phyloP scores from a whole-genome alignment of 2,113 vertebrate genomes.

The Pandion haliaetus region DNA sequence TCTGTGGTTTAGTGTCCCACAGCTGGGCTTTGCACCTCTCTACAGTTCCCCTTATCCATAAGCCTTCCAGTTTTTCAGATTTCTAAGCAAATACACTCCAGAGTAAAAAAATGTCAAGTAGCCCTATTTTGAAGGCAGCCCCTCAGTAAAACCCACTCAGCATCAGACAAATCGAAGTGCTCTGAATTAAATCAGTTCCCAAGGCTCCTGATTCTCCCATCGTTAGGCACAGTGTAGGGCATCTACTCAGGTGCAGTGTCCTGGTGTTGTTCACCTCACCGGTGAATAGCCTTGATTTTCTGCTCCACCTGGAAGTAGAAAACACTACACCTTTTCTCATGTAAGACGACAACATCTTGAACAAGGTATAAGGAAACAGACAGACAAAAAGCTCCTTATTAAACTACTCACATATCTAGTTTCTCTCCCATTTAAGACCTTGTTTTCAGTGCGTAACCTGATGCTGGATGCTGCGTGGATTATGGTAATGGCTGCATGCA shows the following conservation, averaged over 20 bases:
- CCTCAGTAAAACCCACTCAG: background rate
- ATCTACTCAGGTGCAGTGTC: background rate
- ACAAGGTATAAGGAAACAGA: background rate
- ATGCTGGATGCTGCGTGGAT: background rate
- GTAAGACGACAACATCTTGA: background rate
- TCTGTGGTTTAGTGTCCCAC: background rate
- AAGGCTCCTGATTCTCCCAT: background rate
- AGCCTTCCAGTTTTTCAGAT: background rate
- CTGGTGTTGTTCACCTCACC: background rate
- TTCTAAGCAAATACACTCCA: constrained; percentile 33
- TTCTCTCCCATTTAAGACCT: background rate
- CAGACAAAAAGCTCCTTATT: constrained; percentile 5
- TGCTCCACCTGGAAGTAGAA: background rate
- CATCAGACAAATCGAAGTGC: background rate
- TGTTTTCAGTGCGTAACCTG: background rate
- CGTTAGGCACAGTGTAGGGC: background rate
- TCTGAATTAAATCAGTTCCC: background rate
- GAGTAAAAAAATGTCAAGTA: background rate
- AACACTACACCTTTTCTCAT: background rate
- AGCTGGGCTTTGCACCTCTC: background rate
- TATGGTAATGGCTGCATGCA: background rate
- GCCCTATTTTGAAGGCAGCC: constrained; percentile 9
- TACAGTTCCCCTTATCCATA: background rate
- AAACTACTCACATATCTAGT: background rate
- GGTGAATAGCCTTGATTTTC: background rate